Base-by-base conservation (phyloP, 2,888 invertebrate species). In the Rhyacophila evoluta region DNA sequence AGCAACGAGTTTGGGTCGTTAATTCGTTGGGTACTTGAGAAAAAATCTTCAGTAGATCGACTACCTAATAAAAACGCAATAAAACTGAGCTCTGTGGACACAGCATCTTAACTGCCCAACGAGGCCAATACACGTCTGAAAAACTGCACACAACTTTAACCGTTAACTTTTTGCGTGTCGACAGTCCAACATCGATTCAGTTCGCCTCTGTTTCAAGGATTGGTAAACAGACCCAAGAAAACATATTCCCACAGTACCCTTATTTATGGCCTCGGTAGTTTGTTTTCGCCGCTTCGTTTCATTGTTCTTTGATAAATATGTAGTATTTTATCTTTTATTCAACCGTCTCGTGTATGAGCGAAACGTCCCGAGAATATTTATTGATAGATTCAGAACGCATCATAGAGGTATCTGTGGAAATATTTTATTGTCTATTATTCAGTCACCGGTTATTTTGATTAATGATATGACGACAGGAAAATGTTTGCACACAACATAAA, bases 281-380 rank as follows among this genome's bases (percentile, higher is more conserved):
- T 55, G 15, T 12, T 55, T 55, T 55, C 2, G 19, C 19, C 55
- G 55, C 15, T 25, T 8, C 8, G 19, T 0, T n/a, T 25, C 25
- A 55, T 55, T 55, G 55, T 55, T 55, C 19, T 55, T 55, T 55
- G 55, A 55, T 55, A 55, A 55, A 55, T 25, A 55, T 55, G 19
- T 55, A 19, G 25, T 19, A 8, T 55, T 55, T 55, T 55, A 41
- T 41, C 41, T 15, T 41, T 41, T 41, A 55, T 55, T 25, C 55
- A 19, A 12, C 25, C 55, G 19, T 25, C 12, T 55, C 55, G 2
- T 5, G 55, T 25, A 19, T 25, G 19, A 19, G 10, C 25, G 15
- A 19, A 55, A 19, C 55, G 55, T 19, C 5, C 19, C 19, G 15
- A 2, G 55, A 55, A 55, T 55, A 55, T 55, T 55, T 55, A 19